These are phyloP conservation scores for Netelia inedita DNA, from an alignment of 2,888 invertebrate species.

Conservation along the genomic window DNA sequence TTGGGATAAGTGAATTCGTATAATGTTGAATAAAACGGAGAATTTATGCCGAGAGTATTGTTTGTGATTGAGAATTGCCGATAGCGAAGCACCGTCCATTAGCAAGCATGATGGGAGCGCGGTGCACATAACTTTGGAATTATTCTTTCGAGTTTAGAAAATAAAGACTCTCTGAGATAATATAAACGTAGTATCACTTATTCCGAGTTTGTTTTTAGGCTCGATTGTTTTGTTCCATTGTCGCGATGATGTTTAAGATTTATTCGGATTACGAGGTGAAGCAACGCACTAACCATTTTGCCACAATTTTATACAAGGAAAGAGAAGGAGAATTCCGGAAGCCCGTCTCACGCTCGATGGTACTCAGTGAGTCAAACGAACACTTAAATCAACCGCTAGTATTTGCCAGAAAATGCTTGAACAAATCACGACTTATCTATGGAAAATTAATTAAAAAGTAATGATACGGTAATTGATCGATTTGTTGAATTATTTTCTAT, in stretches of 20 bases:
- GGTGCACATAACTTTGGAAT: constrained; percentile 39
- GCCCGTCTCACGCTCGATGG: constrained; percentile 23
- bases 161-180: constrained; percentile 55
- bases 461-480: not conserved
- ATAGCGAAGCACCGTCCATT: constrained; percentile 15
- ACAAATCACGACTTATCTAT: not conserved
- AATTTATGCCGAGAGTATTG: constrained; percentile 3
- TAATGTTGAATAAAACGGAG: not conserved
- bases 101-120: constrained; percentile 53
- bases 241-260: constrained; percentile 73
- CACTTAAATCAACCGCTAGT: not conserved
- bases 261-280: constrained; percentile 74
- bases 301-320: constrained; percentile 69
- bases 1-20: not conserved
- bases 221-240: constrained; percentile 54
- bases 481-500: not conserved
- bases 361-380: constrained; percentile 35
- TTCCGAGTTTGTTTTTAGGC: constrained; percentile 38
- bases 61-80: not conserved
- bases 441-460: not conserved
- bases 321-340: constrained; percentile 69
- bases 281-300: constrained; percentile 78
- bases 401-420: not conserved
- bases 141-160: constrained; percentile 36
- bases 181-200: constrained; percentile 60